Percentiles rank a stretch among this genome's conserved stretches.
phyloP scores from a whole-genome alignment of 2,888 invertebrate species.

The Bellardia bayeri region DNA sequence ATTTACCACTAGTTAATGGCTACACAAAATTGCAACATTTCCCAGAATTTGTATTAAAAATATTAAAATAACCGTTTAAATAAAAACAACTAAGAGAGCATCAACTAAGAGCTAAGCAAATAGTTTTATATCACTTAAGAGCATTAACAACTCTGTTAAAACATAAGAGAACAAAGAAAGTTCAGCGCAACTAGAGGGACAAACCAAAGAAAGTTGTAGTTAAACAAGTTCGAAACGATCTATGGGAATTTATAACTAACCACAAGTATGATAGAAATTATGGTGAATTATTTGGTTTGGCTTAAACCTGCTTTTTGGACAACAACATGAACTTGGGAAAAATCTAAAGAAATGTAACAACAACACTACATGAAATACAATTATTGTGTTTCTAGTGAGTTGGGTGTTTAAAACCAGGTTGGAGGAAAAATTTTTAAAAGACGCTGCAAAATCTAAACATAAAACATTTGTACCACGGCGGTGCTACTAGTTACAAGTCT shows the following conservation, averaged over 20 bases:
- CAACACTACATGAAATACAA: conserved; percentile 41
- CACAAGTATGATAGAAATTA: conserved; percentile 48
- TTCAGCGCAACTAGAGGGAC: conserved; percentile 24
- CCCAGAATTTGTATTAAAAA: not conserved
- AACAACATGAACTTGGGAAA: conserved; percentile 70
- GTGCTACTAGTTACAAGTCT: conserved; percentile 82
- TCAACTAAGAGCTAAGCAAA: not conserved
- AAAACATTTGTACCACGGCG: conserved; percentile 84
- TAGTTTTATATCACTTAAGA: conserved; percentile 16
- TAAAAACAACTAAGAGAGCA: not conserved
- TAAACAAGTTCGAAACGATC: conserved; percentile 60
- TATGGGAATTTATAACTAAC: not conserved
- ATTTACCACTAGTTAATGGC: not conserved
- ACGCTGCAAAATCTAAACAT: conserved; percentile 83
- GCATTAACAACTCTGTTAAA: not conserved
- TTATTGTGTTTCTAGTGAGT: conserved; percentile 56
- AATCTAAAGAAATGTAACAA: conserved; percentile 68
- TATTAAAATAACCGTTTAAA: conserved; percentile 1
- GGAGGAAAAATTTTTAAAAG: conserved; percentile 84
- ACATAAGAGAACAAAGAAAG: conserved; percentile 62
- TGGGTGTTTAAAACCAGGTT: conserved; percentile 70
- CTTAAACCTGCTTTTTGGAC: conserved; percentile 62
- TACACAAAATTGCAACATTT: conserved; percentile 14
- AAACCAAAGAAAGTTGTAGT: conserved; percentile 57
- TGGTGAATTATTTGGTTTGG: conserved; percentile 12